Base-by-base conservation (phyloP, 2,797 vertebrate genomes). In the Thalassophryne amazonica region DNA sequence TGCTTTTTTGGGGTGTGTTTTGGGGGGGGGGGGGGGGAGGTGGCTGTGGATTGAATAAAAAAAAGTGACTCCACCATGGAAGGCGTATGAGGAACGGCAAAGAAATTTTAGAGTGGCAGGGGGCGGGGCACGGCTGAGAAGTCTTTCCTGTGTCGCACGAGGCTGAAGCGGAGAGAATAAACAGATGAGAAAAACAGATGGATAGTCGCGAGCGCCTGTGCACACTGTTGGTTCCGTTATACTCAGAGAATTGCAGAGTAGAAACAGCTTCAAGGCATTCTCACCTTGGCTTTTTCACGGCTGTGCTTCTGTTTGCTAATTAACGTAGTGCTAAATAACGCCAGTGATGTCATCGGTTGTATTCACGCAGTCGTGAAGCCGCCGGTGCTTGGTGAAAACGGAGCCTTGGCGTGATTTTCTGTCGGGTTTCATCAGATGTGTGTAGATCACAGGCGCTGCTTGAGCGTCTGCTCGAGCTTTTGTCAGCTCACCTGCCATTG, bases 41-140 rank as follows among this genome's bases (percentile, higher is more conserved):
- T 39, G 61, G 86, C 68, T 72, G 71, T 46, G 62, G 85, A 86
- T 68, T 48, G 56, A 65, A 21, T 53, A 37, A 69, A 80, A 73
- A 85, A 87, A 65, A 86, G 66, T 31, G 36, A 56, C 64, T 84
- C 37, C 79, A 81, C 84, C 85, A 76, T 89, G 68, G 89, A 91
- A 89, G 85, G 72, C 65, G 64, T 2, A 37, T 43, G 48, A 57
- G 15, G 64, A 69, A 68, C 53, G 80, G 67, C 36, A 37, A 57
- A 72, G 68, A 62, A 56, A 59, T 73, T 43, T 63, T 47, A 69
- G 50, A 51, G 73, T 53, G 53, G 61, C 38, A 25, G 55, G 41
- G 58, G 52, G 46, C 34, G 64, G 61, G 63, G 52, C 23, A 43
- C 30, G 56, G 21, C 22, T 3, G 39, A 66, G 28, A 45, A 45